phyloP scores from a whole-genome alignment of 1,140 invertebrate genomes.

The Bombus cullumanus region DNA sequence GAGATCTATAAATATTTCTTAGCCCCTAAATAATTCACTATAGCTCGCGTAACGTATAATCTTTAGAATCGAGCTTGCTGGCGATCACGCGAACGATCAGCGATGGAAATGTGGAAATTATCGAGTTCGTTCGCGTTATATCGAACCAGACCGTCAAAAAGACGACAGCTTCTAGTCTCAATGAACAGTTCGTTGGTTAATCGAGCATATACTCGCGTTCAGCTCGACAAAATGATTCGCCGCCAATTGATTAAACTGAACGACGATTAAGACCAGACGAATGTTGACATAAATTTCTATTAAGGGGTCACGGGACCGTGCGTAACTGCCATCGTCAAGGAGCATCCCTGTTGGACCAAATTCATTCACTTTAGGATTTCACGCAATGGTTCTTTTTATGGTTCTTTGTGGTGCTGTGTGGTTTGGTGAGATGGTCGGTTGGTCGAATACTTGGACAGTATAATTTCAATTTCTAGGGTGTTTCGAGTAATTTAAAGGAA shows the following conservation, averaged over 20 bases:
- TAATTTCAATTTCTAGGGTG: conserved; percentile 4
- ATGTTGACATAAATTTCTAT: conserved; percentile 68
- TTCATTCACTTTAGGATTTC: not conserved
- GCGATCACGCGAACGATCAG: conserved; percentile 9
- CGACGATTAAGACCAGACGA: conserved; percentile 61
- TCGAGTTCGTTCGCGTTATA: not conserved
- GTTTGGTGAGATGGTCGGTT: too few species aligned
- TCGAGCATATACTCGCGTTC: not conserved
- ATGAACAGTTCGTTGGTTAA: not conserved
- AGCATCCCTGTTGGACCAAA: not conserved
- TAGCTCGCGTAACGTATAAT: not conserved
- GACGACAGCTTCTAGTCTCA: not conserved
- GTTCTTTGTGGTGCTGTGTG: not conserved
- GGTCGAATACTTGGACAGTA: not conserved
- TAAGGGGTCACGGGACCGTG: conserved; percentile 51
- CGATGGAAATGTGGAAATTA: not conserved
- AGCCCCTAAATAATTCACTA: not conserved
- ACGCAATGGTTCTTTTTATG: not conserved
- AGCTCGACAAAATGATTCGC: conserved; percentile 29
- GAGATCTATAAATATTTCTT: not conserved
- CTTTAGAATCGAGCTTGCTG: not conserved
- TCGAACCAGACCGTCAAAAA: not conserved
- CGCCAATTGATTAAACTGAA: conserved; percentile 61
- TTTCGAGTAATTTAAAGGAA: not conserved
- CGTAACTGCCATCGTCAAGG: not conserved